Evolutionary conservation across 2,797 vertebrate species (phyloP).

Genomic region (Rhinella marina): DNA sequence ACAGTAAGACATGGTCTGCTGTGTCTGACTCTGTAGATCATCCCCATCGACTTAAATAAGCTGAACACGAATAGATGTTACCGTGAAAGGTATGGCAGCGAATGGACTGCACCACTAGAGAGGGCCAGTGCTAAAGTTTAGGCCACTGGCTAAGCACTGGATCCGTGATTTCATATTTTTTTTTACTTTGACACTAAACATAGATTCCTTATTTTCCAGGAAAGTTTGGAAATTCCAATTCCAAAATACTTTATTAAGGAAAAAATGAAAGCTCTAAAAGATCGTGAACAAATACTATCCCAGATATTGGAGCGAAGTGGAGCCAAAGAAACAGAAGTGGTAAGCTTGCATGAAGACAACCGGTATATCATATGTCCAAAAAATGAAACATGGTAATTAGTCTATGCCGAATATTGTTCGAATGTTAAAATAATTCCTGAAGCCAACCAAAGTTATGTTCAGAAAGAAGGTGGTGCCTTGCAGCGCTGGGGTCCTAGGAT

Average conservation of each 20-base stretch:
- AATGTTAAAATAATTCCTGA: not conserved
- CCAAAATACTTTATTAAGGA: slow-evolving; percentile 86
- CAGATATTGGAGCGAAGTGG: slow-evolving; percentile 73
- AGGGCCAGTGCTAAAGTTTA: not conserved
- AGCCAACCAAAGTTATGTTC: not conserved
- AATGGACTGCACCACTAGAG: not conserved
- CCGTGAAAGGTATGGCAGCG: no score
- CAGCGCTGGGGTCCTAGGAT: no score
- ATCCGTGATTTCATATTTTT: not conserved
- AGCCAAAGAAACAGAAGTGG: slow-evolving; percentile 62
- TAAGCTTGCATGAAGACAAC: slow-evolving; percentile 62
- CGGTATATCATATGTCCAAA: not conserved
- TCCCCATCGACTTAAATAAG: no score
- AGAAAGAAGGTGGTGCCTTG: not conserved
- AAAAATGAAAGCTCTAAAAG: slow-evolving; percentile 75
- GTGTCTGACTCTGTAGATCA: no score
- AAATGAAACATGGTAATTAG: not conserved
- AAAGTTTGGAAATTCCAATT: slow-evolving; percentile 83
- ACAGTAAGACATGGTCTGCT: no score
- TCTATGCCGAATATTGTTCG: not conserved
- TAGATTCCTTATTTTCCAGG: slow-evolving; percentile 68
- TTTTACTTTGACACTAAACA: not conserved
- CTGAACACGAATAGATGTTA: no score
- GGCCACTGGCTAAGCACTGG: not conserved
- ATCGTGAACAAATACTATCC: slow-evolving; percentile 77